Conservation (phyloP, 2,888 invertebrate genomes). For the Microplitis manilae region DNA sequence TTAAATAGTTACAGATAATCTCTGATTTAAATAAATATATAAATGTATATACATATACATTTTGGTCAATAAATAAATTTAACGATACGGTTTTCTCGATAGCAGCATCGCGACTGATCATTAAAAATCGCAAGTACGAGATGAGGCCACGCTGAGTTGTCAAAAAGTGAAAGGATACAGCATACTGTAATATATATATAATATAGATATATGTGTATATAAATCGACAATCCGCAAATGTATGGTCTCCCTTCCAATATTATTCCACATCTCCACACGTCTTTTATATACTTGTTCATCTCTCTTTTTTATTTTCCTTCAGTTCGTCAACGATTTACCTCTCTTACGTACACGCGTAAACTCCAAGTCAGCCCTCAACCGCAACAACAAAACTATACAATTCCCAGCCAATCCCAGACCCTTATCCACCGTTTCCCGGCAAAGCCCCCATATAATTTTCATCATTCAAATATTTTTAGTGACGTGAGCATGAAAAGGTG, state of each 20-base stretch:
- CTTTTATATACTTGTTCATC: not conserved
- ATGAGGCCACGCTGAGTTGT: constrained; percentile 44
- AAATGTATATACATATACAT: no score
- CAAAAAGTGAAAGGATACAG: constrained; percentile 70
- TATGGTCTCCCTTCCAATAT: not conserved
- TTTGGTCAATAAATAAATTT: no score
- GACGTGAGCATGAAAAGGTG: constrained; percentile 18
- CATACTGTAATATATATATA: constrained; percentile 32
- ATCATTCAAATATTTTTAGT: constrained; percentile 11
- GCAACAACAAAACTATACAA: not conserved
- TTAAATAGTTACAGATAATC: not conserved
- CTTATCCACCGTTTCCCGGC: not conserved
- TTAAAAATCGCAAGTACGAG: not conserved
- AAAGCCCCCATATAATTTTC: not conserved
- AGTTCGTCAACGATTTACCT: not conserved
- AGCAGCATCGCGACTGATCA: not conserved
- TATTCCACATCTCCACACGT: not conserved
- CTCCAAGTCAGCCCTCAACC: not conserved
- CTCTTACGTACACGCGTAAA: not conserved
- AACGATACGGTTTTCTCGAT: not conserved
- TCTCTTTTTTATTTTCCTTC: not conserved
- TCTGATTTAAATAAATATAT: not conserved
- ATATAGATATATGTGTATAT: constrained; percentile 54
- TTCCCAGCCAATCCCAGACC: not conserved
- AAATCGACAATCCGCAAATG: constrained; percentile 52